These are phyloP conservation scores for Emydoidea blandingii DNA, from an alignment of 2,797 vertebrate species.

Conservation along the genomic window DNA sequence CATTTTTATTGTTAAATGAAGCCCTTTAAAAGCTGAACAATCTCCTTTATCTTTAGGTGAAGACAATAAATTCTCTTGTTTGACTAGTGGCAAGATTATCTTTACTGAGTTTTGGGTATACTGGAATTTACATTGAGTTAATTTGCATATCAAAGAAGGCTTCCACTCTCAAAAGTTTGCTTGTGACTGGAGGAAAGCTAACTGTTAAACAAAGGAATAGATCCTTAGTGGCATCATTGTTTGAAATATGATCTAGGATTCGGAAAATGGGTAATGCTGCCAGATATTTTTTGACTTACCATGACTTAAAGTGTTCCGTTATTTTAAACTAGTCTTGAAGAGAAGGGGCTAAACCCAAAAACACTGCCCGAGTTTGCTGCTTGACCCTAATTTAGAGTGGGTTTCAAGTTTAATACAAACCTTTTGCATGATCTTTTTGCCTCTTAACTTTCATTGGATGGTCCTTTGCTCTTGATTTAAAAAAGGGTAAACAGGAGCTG, in stretches of 20 bases:
- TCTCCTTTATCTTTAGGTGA: rapidly evolving
- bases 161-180: not conserved
- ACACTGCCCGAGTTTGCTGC: not conserved
- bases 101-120: not conserved
- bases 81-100: not conserved
- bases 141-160: not conserved
- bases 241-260: not conserved
- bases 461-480: not conserved
- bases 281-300: not conserved
- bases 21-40: not conserved
- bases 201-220: not conserved
- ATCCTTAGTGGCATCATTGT: not conserved
- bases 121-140: not conserved
- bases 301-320: too few relatives aligned
- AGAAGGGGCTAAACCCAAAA: not conserved
- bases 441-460: rapidly evolving
- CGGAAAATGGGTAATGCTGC: not conserved
- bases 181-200: not conserved
- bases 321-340: not conserved
- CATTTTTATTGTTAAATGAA: not conserved
- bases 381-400: rapidly evolving
- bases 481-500: not conserved
- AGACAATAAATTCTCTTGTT: not conserved
- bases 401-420: not conserved
- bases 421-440: not conserved